Evolutionary conservation across 2,888 invertebrate genomes (phyloP), one percentile per base, ranked within the genome.

Genomic region (Tortricodes alternella): DNA sequence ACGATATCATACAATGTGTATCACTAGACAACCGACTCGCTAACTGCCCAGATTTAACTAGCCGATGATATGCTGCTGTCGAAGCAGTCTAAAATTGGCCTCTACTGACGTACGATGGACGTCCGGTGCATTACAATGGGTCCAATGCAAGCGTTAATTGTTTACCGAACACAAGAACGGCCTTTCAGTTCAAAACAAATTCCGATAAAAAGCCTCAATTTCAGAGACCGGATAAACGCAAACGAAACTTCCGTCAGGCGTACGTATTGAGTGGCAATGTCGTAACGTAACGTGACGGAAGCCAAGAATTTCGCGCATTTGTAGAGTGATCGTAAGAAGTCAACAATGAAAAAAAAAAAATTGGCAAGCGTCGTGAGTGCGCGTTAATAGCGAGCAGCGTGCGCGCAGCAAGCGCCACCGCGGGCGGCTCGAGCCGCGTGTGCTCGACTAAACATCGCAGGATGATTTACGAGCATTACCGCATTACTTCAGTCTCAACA

Each of bases 331-430:
- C 56, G 66, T 66, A 66, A 73, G 68, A 70, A 79, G 72, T 78
- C 76, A 84, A 85, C 79, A 76, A 80, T 73, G 71, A 83, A 71
- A 80, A 83, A 83, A 82, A 64, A n/a, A n/a, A n/a, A n/a, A 74
- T 87, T 89, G 89, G 89, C 89, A 89, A 76, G 67, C 71, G 68
- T 59, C 64, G 59, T 68, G 62, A 59, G 66, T 66, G 67, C 71
- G 70, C 71, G 62, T 65, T 76, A 73, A 76, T 74, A 75, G 65
- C 66, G 61, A 64, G 60, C 62, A 58, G 71, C 71, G 63, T 67
- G 66, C 59, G 57, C 72, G 68, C 65, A 63, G 55, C 65, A 70
- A 73, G 74, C 74, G 74, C 74, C 75, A 69, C 64, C 48, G 60
- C 51, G 64, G 19, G 18, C 43, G 29, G 23, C 35, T 37, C 65